A percentile compares a stretch with the other conserved stretches of the same genome.
Conservation (phyloP, 2,797 vertebrate species). For the Poliocrania exsul region DNA sequence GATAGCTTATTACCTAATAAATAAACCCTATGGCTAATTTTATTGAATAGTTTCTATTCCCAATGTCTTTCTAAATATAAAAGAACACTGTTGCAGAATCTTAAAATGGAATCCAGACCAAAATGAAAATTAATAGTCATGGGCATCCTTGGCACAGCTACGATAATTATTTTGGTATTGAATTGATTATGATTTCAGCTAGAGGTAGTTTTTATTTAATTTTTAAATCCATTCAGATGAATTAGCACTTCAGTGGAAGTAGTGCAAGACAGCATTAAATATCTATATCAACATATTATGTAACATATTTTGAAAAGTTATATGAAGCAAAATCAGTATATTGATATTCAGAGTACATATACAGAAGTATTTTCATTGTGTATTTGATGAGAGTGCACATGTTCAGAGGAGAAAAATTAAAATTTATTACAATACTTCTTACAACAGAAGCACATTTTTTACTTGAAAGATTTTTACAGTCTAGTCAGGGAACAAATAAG, state of each 20-base stretch:
- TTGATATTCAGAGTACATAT: not conserved
- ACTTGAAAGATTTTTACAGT: not conserved
- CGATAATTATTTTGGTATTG: not conserved
- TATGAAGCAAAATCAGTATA: not conserved
- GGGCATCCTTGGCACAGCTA: not conserved
- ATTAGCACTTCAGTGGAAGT: not conserved
- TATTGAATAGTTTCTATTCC: not conserved
- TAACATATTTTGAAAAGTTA: not conserved
- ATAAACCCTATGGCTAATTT: not conserved
- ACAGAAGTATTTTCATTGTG: not conserved
- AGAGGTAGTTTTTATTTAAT: not conserved
- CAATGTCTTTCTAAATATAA: not conserved
- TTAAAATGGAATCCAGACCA: not conserved
- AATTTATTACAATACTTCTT: not conserved
- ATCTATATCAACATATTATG: not conserved
- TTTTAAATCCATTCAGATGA: not conserved
- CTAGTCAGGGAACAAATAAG: not conserved
- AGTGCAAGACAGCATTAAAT: not conserved
- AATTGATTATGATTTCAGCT: not conserved
- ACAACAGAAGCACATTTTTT: not conserved
- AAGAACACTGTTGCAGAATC: not conserved
- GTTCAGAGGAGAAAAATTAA: not conserved
- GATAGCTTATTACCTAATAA: not conserved
- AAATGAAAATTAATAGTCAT: not conserved
- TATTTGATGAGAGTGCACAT: not conserved